A percentile compares a stretch with the other conserved stretches of the same genome.
These are phyloP conservation scores for Athalia rosae DNA, from an alignment of 2,888 invertebrate species.

Conservation along the genomic window DNA sequence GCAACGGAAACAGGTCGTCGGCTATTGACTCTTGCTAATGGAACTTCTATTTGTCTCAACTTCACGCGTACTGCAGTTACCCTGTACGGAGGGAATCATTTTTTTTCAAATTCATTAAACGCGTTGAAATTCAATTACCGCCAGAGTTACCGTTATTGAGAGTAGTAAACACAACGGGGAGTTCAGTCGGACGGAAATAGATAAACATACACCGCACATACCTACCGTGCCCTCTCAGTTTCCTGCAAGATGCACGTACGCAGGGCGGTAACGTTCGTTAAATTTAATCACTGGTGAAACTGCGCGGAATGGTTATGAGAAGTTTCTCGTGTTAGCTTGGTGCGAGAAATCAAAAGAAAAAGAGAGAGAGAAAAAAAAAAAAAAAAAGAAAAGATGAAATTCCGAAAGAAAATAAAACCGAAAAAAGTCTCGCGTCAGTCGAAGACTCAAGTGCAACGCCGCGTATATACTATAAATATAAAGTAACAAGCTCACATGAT, in stretches of 20 bases:
- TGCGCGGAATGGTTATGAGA: no score
- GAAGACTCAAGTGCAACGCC: no score
- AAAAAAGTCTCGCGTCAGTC: no score
- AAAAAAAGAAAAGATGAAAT: no score
- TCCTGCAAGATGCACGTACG: not conserved
- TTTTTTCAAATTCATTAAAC: no score
- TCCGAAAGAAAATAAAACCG: no score
- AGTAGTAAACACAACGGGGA: slow-evolving; percentile 2
- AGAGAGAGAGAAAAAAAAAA: no score
- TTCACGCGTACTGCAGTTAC: not conserved
- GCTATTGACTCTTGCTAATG: slow-evolving; percentile 8
- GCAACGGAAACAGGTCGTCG: not conserved
- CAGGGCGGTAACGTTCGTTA: not conserved
- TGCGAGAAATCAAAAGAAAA: no score
- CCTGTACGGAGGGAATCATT: not conserved
- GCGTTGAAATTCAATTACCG: not conserved
- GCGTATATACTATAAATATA: no score
- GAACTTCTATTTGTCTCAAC: slow-evolving; percentile 24
- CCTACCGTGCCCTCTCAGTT: not conserved
- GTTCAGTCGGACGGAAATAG: not conserved
- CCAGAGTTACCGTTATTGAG: not conserved
- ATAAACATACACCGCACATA: no score
- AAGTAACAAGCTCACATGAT: no score
- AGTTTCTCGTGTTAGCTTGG: no score
- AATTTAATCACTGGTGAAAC: not conserved